Evolutionary conservation across 2,113 vertebrate genomes (phyloP).

Genomic region (Tragelaphus imberbis): DNA sequence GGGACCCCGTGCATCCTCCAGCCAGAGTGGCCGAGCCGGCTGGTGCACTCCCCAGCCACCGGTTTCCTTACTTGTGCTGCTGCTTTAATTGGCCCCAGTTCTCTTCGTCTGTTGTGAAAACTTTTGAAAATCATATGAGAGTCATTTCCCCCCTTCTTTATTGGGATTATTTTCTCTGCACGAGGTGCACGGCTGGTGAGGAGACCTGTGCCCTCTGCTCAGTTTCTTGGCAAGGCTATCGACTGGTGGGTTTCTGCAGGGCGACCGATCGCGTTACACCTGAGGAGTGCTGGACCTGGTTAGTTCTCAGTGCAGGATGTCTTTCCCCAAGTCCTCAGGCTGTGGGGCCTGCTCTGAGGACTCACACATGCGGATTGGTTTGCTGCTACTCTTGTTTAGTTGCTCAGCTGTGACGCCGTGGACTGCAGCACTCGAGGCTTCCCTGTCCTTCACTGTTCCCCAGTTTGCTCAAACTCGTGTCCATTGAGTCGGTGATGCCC

Average conservation of each 20-base stretch:
- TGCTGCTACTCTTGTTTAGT: not conserved
- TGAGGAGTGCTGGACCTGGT: not conserved
- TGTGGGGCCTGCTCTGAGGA: not conserved
- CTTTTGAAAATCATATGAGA: not conserved
- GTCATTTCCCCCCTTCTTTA: not conserved
- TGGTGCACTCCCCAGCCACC: not conserved
- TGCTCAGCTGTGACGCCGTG: not conserved
- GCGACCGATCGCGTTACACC: not conserved
- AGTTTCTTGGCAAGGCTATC: not conserved
- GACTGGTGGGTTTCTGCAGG: not conserved
- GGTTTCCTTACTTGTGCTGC: not conserved
- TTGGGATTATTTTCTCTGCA: not conserved
- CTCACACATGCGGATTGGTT: not conserved
- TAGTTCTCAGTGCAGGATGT: not conserved
- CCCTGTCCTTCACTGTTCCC: not conserved
- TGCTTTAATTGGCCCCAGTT: not conserved
- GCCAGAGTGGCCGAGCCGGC: not conserved
- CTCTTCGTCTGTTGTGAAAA: not conserved
- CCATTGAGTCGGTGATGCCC: accelerated
- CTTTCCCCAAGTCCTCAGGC: not conserved
- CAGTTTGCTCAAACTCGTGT: not conserved
- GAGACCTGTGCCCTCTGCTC: not conserved
- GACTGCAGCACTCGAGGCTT: not conserved
- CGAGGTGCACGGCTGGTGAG: accelerated
- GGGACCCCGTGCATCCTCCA: not conserved